Percentiles rank a stretch among this genome's conserved stretches.
phyloP scores from a whole-genome alignment of 2,888 invertebrate species.

The Ferdinandea cuprea region DNA sequence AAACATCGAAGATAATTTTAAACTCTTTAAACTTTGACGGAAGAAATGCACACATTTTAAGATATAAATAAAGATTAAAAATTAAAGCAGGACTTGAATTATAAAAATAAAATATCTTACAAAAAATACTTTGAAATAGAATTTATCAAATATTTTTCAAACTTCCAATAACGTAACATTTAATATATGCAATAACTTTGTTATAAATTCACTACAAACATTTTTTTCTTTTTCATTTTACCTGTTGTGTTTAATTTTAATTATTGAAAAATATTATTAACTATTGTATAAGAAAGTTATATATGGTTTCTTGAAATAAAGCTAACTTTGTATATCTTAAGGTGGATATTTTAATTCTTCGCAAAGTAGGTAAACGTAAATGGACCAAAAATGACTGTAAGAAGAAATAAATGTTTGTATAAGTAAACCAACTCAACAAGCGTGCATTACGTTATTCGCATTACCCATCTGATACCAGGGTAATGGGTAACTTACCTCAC shows the following conservation, averaged over 20 bases:
- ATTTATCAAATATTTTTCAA: too few species aligned
- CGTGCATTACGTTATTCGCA: too few species aligned
- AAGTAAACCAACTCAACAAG: too few species aligned
- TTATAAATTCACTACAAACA: background rate
- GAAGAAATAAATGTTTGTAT: background rate
- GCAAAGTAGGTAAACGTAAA: constrained; percentile 6
- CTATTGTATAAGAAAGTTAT: constrained; percentile 33
- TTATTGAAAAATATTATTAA: constrained; percentile 3
- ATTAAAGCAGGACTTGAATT: constrained; percentile 53
- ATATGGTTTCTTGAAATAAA: constrained; percentile 62
- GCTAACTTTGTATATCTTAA: constrained; percentile 8
- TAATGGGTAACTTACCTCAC: too few species aligned
- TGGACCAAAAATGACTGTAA: constrained; percentile 69
- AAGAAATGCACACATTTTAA: constrained; percentile 27
- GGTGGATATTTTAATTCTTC: constrained; percentile 52
- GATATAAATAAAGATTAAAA: constrained; percentile 12
- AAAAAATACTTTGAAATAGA: too few species aligned
- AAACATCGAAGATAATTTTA: constrained; percentile 22
- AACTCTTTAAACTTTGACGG: background rate
- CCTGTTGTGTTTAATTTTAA: constrained; percentile 15
- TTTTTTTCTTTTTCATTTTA: background rate
- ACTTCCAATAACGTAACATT: background rate
- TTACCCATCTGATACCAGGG: too few species aligned
- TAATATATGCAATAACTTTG: background rate
- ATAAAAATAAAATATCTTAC: background rate